Conservation (phyloP, 2,113 vertebrate species). For the Lophotis ruficrista region DNA sequence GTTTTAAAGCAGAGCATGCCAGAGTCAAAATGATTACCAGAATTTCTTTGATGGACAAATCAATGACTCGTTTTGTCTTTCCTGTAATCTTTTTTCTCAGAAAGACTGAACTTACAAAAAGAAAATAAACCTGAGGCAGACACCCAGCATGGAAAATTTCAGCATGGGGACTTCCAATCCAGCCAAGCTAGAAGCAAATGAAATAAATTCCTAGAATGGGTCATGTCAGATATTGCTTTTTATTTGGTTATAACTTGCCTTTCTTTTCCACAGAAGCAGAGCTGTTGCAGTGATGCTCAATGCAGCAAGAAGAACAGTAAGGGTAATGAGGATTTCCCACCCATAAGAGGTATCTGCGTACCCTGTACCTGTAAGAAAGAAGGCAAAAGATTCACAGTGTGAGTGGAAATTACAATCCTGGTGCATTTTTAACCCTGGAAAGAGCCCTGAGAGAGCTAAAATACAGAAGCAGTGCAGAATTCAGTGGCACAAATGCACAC, state of each 20-base stretch:
- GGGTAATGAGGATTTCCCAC: not conserved
- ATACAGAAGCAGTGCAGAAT: not conserved
- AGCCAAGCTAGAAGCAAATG: not conserved
- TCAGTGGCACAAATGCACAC: not conserved
- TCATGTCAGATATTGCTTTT: not conserved
- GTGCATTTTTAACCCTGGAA: not conserved
- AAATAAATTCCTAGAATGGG: not conserved
- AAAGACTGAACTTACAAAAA: slow-evolving; percentile 1
- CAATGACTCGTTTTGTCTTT: not conserved
- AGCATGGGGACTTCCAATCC: not conserved
- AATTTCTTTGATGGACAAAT: slow-evolving; percentile 10
- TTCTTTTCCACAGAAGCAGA: slow-evolving; percentile 75
- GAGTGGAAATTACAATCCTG: not conserved
- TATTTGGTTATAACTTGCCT: slow-evolving; percentile 61
- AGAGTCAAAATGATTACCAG: not conserved
- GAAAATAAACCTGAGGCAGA: slow-evolving; percentile 6
- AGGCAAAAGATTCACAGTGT: not conserved
- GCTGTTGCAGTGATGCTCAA: slow-evolving; percentile 61
- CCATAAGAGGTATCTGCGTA: not conserved
- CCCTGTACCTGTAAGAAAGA: slow-evolving; percentile 54
- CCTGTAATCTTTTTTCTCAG: slow-evolving; percentile 12
- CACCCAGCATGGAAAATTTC: slow-evolving; percentile 4
- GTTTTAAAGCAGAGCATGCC: not conserved
- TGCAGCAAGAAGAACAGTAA: slow-evolving; percentile 19
- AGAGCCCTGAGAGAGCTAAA: not conserved